Evolutionary conservation across 2,888 invertebrate genomes (phyloP), one percentile per base, ranked within the genome.

Genomic region (Tachina lurida): DNA sequence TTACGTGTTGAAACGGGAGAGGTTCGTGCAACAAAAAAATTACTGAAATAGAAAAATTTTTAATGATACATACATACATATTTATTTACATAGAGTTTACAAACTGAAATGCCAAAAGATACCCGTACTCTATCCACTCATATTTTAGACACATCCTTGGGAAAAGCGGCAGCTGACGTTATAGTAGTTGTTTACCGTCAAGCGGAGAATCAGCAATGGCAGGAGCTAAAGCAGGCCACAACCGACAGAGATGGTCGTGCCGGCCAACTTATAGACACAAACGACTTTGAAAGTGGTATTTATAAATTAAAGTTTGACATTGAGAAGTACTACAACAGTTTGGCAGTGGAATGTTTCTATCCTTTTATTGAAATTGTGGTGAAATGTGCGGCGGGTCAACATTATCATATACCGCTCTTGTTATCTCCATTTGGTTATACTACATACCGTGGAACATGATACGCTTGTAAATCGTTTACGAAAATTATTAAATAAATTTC

Each of bases 291-390:
- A 0, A 93, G 93, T 10, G 97, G 96, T 4, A 94, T 95, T 39
- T 97, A 97, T 90, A 97, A 96, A 90, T 91, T 97, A 54, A 94
- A 95, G 89, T 97, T 96, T 89, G 95, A 96, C 90, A 95, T 96
- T 0, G 95, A 95, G 67, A 94, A 95, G 86, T 97, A 97, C 91
- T 97, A 96, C 88, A 94, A 94, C 70, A 90, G 93, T 39, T 92
- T 93, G 68, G 94, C 94, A 82, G 94, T 94, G 83, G 94, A 95
- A 73, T 95, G 95, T 0, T 93, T 97, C 87, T 97, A 96, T 92
- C 97, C 97, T 0, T 95, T 95, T 91, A 95, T 97, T 77, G 97
- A 97, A 94, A 95, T 97, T 86, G 94, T 95, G 4, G 96, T 97
- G 91, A 95, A 95, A 87, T 94, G 95, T 63, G 94, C 94, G 43